Base-by-base conservation (phyloP, 2,113 vertebrate species). In the Callospermophilus lateralis region DNA sequence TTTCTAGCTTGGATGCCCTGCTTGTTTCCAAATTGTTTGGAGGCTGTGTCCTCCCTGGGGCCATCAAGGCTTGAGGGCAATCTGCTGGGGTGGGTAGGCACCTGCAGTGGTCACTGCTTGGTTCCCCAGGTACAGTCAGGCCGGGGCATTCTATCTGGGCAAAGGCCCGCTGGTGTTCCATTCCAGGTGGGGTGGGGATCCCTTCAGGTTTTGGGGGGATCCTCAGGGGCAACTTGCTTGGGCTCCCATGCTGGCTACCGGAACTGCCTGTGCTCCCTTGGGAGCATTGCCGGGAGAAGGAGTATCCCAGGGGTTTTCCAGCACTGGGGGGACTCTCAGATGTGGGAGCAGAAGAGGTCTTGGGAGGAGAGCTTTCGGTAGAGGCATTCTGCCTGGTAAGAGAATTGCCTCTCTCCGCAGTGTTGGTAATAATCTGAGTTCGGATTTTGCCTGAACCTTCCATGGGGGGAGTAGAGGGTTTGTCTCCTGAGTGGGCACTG, bases 351-450 rank as follows among this genome's bases (percentile, higher is more conserved):
- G 97, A 77, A 32, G 80, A 0, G 0, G 97, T 90, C 68, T 98
- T 99, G 85, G 97, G 97, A 86, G 99, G 99, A 67, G 99, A 98
- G 63, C 98, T 98, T 77, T 99, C 99, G 0, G 93, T 19, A 0
- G 98, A 97, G 4, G 99, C 99, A 93, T 97, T 99, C 97, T 99
- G 99, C 70, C 99, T 98, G 0, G 99, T 99, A 76, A 99, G 97
- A 15, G 99, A 99, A 97, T 97, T 99, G 45, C 99, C 99, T 97
- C 99, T 98, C 63, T 99, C 99, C 0, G 98, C 99, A 3, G 99
- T 99, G 97, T 99, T 99, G 83, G 99, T 99, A 55, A 99, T 99
- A 72, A 99, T 99, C 93, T 99, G 99, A 68, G 99, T 99, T 55
- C 99, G 97, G 73, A 99, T 98, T 95, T 99, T 99, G 16, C 99